Evolutionary conservation across 2,797 vertebrate genomes (phyloP).

Genomic region (Chaenodraco wilsoni): DNA sequence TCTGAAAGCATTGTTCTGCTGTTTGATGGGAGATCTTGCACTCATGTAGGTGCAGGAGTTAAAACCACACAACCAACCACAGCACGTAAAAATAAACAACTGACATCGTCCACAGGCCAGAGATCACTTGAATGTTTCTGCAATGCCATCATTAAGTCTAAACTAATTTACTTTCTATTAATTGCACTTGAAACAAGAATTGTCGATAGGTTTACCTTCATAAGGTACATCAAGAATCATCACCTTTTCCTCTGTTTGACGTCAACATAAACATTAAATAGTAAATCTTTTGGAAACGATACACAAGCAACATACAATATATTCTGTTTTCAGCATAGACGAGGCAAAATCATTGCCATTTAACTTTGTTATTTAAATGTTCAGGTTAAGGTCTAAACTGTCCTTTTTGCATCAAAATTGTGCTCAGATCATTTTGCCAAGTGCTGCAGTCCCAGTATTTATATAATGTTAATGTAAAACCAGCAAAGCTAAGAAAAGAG

Average conservation of each 20-base stretch:
- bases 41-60: constrained; percentile 35
- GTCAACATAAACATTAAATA: constrained; percentile 37
- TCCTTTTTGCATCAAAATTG: constrained; percentile 30
- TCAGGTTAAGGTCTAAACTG: constrained; percentile 4
- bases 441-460: neutral
- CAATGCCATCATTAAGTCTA: constrained; percentile 19
- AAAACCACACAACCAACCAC: constrained; percentile 45
- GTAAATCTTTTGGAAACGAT: constrained; percentile 42
- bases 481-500: neutral
- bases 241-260: constrained; percentile 13
- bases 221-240: constrained; percentile 3
- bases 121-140: constrained; percentile 17
- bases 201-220: constrained; percentile 1
- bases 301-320: constrained; percentile 29
- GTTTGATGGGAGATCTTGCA: constrained; percentile 28
- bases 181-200: constrained; percentile 79
- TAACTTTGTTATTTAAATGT: constrained; percentile 29
- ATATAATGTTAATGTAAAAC: neutral
- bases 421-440: constrained; percentile 28
- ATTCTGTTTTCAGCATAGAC: constrained; percentile 31
- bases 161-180: constrained; percentile 58
- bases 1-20: constrained; percentile 33
- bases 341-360: neutral
- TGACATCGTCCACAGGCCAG: constrained; percentile 6
- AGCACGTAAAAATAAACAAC: constrained; percentile 42